These are phyloP conservation scores for Cataglyphis albicans DNA, from an alignment of 2,888 invertebrate species.

Conservation along the genomic window DNA sequence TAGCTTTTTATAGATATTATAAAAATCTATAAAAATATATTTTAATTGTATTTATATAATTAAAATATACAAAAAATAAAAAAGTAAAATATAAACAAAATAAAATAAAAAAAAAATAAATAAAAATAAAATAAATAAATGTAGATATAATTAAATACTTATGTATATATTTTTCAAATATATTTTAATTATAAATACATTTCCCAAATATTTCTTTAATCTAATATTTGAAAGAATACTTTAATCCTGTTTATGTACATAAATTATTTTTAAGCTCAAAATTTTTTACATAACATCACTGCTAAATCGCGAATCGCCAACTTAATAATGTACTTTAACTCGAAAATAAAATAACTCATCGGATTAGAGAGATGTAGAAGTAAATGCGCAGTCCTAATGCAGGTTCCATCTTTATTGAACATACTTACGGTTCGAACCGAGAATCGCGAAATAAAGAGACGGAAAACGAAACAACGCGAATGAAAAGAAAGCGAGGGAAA, in stretches of 20 bases:
- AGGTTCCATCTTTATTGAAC: constrained; percentile 13
- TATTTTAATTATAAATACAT: neutral
- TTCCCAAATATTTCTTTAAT: too few species aligned
- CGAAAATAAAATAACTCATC: neutral
- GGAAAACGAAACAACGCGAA: constrained; percentile 37
- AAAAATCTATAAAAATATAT: neutral
- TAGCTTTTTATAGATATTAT: neutral
- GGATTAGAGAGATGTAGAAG: constrained; percentile 27
- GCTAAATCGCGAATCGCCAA: constrained; percentile 16
- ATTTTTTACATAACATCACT: neutral
- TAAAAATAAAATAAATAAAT: too few species aligned
- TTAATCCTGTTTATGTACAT: neutral
- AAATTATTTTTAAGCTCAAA: neutral
- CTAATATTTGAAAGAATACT: neutral
- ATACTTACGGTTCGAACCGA: constrained; percentile 43
- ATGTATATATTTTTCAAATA: neutral
- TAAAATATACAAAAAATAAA: too few species aligned
- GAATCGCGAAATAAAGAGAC: constrained; percentile 34
- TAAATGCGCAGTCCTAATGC: constrained; percentile 11
- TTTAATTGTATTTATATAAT: neutral
- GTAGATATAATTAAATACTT: too few species aligned
- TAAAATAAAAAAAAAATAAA: too few species aligned
- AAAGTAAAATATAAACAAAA: too few species aligned
- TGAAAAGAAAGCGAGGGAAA: constrained; percentile 43
- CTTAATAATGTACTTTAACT: constrained; percentile 8